Evolutionary conservation across 1,140 invertebrate species (phyloP), one percentile per base, ranked within the genome.

Genomic region (Nasonia vitripennis): DNA sequence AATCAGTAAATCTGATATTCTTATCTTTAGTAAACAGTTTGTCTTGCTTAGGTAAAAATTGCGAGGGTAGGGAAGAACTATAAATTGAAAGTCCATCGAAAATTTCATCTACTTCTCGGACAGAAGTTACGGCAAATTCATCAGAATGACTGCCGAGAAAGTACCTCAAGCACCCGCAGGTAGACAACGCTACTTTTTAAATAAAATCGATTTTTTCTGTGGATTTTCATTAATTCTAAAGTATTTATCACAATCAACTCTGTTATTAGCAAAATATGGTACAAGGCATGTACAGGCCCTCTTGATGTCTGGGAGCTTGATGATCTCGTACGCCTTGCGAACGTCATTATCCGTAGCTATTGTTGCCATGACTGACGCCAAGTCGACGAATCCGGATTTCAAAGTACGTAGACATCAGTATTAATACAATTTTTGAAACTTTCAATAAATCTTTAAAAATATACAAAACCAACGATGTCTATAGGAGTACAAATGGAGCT

Each of bases 271-370:
- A 85, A 77, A 14, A 27, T 77, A 95, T 68, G 96, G 96, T 2
- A 91, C 94, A 1, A 94, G 96, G 5, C 96, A 97, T 87, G 84
- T 94, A 10, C 96, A 96, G 90, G 91, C 93, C 2, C 84, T 96
- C 12, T 89, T 96, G 0, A 88, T 96, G 20, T 96, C 96, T 88
- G 81, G 95, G 7, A 94, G 94, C 2, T 94, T 96, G 89, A 91
- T 94, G 5, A 91, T 96, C 51, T 95, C 94, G 0, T 96, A 95
- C 87, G 94, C 93, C 79, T 94, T 96, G 89, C 91, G 96, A 62
- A 94, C 96, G 3, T 95, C 95, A 88, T 94, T 96, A 89, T 96
- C 96, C 45, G 94, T 96, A 51, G 96, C 95, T 0, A 95, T 96
- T 31, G 95, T 96, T 0, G 95, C 95, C 23, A 96, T 96, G 96